Evolutionary conservation across 53 echinoderm and acorn worm species (phyloP).

Genomic region (Paelopatides confundens): DNA sequence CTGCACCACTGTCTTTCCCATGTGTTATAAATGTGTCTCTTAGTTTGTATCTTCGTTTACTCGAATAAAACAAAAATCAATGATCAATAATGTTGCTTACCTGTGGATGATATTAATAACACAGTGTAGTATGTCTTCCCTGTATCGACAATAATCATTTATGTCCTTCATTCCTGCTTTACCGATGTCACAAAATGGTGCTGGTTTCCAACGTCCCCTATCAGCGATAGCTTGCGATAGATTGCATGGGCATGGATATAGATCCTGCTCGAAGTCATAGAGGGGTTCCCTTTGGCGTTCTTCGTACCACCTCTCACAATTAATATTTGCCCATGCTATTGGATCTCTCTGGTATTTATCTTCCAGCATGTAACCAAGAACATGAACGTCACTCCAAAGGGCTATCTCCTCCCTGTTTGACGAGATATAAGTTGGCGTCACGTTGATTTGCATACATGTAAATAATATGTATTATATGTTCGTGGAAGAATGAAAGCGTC

Average conservation of each 20-base stretch:
- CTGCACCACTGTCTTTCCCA: too few species aligned
- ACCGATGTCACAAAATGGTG: conserved; percentile 72
- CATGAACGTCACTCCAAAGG: conserved; percentile 81
- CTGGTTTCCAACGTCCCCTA: conserved; percentile 79
- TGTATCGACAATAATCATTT: conserved; percentile 73
- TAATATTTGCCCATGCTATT: conserved; percentile 68
- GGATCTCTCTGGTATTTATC: conserved; percentile 87
- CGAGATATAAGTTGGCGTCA: too few species aligned
- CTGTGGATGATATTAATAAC: conserved; percentile 75
- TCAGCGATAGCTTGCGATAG: conserved; percentile 81
- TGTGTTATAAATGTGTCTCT: too few species aligned
- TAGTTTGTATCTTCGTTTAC: too few species aligned
- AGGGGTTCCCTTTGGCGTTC: conserved; percentile 46
- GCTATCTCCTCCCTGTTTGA: conserved; percentile 72
- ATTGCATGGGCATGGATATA: conserved; percentile 82
- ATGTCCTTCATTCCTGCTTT: conserved; percentile 65
- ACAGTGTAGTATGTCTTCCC: conserved; percentile 78
- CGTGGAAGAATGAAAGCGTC: too few species aligned
- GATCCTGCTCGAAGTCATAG: conserved; percentile 57
- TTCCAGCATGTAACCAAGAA: conserved; percentile 78
- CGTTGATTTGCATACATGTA: too few species aligned
- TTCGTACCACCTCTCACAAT: conserved; percentile 81
- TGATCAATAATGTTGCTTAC: too few species aligned
- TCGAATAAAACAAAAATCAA: too few species aligned
- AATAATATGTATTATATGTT: too few species aligned